These are phyloP conservation scores for Numenius arquata DNA, from an alignment of 2,113 vertebrate species.

Conservation along the genomic window DNA sequence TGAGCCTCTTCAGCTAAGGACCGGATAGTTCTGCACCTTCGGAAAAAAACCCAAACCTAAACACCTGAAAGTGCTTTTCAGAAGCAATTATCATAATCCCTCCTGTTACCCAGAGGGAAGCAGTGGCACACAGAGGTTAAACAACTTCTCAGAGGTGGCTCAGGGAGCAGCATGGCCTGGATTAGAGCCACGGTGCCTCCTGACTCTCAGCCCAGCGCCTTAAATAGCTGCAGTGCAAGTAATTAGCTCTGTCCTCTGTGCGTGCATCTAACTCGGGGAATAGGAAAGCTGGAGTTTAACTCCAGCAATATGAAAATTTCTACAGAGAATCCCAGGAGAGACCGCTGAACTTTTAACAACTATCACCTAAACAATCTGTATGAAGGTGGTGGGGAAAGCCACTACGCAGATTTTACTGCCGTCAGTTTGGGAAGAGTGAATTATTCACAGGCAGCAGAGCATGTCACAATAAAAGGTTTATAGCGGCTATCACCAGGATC, in stretches of 20 bases:
- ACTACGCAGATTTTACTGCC: background rate
- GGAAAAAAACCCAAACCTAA: background rate
- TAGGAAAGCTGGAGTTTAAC: background rate
- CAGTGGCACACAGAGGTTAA: slow-evolving; percentile 8
- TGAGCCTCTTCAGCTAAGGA: background rate
- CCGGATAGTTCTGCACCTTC: background rate
- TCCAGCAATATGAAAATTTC: accelerated
- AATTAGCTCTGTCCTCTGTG: background rate
- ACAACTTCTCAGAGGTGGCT: background rate
- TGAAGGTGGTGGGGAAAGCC: accelerated
- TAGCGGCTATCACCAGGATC: background rate
- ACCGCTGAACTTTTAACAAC: background rate
- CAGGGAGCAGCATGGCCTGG: background rate
- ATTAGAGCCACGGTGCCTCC: background rate
- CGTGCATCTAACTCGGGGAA: accelerated
- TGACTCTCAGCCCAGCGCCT: background rate
- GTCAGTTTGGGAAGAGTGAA: background rate
- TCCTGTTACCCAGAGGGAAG: background rate
- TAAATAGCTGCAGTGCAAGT: slow-evolving; percentile 21
- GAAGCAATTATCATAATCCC: slow-evolving; percentile 28
- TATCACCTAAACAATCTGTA: background rate
- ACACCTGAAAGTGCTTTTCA: slow-evolving; percentile 32
- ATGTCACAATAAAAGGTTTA: background rate
- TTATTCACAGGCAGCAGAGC: background rate
- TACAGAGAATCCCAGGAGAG: background rate